A percentile compares a stretch with the other conserved stretches of the same genome.
Conservation (phyloP, 2,888 invertebrate genomes). For the Archips xylosteana region DNA sequence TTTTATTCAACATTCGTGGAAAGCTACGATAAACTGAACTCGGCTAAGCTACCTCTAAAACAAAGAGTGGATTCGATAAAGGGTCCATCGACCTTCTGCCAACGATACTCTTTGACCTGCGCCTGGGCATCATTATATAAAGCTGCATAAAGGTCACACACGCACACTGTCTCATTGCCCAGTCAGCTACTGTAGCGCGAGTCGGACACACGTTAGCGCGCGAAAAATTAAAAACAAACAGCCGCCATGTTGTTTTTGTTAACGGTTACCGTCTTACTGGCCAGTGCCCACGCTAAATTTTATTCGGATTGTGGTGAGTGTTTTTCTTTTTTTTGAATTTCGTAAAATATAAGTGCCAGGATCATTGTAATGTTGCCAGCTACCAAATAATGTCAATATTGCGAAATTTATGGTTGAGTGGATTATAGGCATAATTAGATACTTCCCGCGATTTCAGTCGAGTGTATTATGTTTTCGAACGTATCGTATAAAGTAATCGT, state of each 20-base stretch:
- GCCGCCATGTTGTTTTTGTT: constrained; percentile 70
- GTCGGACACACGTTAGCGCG: constrained; percentile 77
- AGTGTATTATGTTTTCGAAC: background rate
- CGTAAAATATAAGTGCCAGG: background rate
- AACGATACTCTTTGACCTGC: constrained; percentile 70
- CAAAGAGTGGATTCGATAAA: constrained; percentile 19
- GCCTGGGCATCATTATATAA: constrained; percentile 74
- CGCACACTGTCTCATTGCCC: constrained; percentile 64
- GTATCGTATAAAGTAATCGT: background rate
- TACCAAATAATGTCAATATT: background rate
- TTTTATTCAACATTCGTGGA: too few species aligned
- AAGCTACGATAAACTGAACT: background rate
- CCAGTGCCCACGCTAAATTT: constrained; percentile 75
- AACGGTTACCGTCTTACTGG: constrained; percentile 63
- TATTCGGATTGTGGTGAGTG: constrained; percentile 78
- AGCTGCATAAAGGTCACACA: constrained; percentile 70
- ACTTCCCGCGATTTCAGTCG: background rate
- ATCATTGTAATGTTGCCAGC: background rate
- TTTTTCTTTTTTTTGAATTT: constrained; percentile 25
- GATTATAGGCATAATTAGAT: background rate
- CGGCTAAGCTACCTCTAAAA: background rate
- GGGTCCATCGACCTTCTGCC: constrained; percentile 27
- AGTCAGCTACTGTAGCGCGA: constrained; percentile 72
- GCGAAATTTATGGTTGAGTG: background rate
- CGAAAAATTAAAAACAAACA: constrained; percentile 50